Evolutionary conservation across 2,888 invertebrate genomes (phyloP), one percentile per base, ranked within the genome.

Genomic region (Erebia epiphron): DNA sequence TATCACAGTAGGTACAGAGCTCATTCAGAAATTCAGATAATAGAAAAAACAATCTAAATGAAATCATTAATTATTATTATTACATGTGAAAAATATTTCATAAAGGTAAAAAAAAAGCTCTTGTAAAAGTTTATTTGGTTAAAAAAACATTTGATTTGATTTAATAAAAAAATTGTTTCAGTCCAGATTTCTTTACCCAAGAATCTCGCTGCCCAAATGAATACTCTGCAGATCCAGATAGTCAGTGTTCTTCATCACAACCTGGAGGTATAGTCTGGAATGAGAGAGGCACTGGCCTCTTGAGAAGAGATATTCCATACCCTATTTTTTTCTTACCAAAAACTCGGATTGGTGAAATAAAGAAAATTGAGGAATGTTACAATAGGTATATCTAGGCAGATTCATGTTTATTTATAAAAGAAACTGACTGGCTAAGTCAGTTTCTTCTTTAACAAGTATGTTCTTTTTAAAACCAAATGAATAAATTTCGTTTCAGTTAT

Each of bases 161-260:
- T 35, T 35, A 35, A 35, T 35, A 35, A 26, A 35, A 52, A 41
- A 10, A 35, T 60, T 16, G 62, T 88, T 88, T 75, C 78, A 92
- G 91, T 76, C 82, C 83, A n/a, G 79, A 75, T 79, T 82, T 73
- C 66, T 92, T 91, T 73, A 86, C 94, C 43, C 95, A 95, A 68
- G 98, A 98, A 76, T 94, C 96, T 65, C 94, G 93, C 50, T 98
- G 98, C 86, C 98, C 98, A 0, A 98, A 98, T 90, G 94, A 95
- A 81, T 95, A 95, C 79, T 96, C 96, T 72, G 81, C 89, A 63
- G 85, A 80, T 14, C 82, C 84, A 16, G 92, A 88, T 26, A 92
- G 92, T 70, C 86, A 88, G 73, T 92, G 93, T 65, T 94, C 95
- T 58, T 89, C 95, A 71, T 84, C 90, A 11, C 79, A 82, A 52